Evolutionary conservation across 2,797 vertebrate genomes (phyloP).

Genomic region (Sciaenops ocellatus): DNA sequence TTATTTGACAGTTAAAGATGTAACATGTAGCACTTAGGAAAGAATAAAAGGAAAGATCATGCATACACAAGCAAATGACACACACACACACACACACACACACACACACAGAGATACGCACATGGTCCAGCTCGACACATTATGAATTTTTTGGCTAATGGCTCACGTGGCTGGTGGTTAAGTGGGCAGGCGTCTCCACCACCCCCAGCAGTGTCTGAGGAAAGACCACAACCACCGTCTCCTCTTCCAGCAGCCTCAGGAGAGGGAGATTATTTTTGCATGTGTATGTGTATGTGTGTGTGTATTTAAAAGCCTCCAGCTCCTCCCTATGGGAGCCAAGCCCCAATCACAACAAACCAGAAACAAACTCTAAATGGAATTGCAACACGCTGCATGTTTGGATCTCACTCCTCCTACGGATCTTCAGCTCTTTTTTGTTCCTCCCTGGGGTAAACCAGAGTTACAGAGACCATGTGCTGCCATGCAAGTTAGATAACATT

Average conservation of each 20-base stretch:
- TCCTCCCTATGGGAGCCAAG: constrained; percentile 53
- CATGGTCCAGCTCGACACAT: constrained; percentile 39
- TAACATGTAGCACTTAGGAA: neutral
- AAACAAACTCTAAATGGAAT: constrained; percentile 59
- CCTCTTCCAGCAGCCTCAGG: constrained; percentile 47
- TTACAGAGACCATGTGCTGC: constrained; percentile 66
- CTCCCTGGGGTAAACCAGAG: constrained; percentile 40
- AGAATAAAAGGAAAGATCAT: constrained; percentile 11
- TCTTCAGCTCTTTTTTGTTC: constrained; percentile 3
- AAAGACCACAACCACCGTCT: constrained; percentile 60
- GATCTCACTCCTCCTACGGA: constrained; percentile 47
- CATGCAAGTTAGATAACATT: constrained; percentile 66
- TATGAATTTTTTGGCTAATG: constrained; percentile 49
- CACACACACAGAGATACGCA: neutral
- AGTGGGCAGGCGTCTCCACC: constrained; percentile 53
- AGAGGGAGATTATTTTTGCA: constrained; percentile 25
- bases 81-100: neutral
- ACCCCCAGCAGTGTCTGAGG: constrained; percentile 71
- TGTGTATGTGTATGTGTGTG: constrained; percentile 21
- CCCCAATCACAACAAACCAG: constrained; percentile 70
- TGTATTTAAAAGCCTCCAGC: constrained; percentile 41
- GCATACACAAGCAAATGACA: constrained; percentile 2
- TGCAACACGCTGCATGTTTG: constrained; percentile 66
- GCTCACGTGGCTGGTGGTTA: constrained; percentile 58
- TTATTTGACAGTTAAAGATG: constrained; percentile 14